Base-by-base conservation (phyloP, 2,888 invertebrate genomes). In the Macroteleia sp. region DNA sequence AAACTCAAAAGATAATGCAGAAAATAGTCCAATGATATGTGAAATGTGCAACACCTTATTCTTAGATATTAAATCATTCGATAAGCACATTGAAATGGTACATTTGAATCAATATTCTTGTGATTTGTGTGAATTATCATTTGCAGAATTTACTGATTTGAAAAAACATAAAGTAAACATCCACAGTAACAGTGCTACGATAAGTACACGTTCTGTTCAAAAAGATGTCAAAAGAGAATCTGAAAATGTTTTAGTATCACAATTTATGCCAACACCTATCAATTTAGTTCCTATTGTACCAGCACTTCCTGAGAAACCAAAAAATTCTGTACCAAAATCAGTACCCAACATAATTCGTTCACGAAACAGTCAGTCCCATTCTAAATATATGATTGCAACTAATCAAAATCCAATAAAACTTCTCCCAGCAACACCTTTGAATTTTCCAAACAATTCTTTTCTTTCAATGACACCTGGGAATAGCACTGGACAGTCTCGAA, bases 11-110 rank as follows among this genome's bases (percentile, higher is more conserved):
- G n/a, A n/a, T n/a, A n/a, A n/a, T n/a, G n/a, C n/a, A n/a, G n/a
- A n/a, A n/a, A n/a, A n/a, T n/a, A n/a, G n/a, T n/a, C 78, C 85
- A 14, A 78, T 80, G 46, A 70, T 75, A n/a, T 86, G 85, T 48
- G 83, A 85, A 42, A 30, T 82, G 19, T 86, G 86, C 39, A 61
- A 59, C 36, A 71, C 52, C n/a, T 52, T 69, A 9, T 86, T 86
- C 36, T 12, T 71, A 5, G 80, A 86, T 25, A 73, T 79, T 67
- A 64, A 81, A 28, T 50, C 42, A 14, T 85, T 85, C 52, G 81
- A 86, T 32, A 61, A 52, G 1, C 86, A 86, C 48, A 61, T 84
- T 3, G 81, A 80, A 61, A 32, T 17, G n/a, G 41, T 39, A 12
- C 85, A 85, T 69, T 42, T 79, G 9, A 61, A 56, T 5, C 54